These are phyloP conservation scores for Heterohyrax brucei DNA, from an alignment of 2,797 vertebrate species.

Conservation along the genomic window DNA sequence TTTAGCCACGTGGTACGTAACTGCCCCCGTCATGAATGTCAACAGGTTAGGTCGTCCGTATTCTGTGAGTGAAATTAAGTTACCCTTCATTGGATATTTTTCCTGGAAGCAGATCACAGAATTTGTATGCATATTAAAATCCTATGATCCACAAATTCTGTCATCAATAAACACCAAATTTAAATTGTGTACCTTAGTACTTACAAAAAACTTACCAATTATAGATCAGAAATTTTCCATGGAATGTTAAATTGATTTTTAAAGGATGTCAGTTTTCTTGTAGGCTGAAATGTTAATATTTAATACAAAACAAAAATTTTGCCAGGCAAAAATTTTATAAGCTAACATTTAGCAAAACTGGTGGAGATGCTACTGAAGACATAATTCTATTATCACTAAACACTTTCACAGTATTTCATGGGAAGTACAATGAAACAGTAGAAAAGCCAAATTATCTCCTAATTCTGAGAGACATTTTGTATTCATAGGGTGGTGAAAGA, in stretches of 20 bases:
- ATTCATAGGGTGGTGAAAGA: slow-evolving; percentile 73
- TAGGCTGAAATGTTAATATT: slow-evolving; percentile 55
- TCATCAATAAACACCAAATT: slow-evolving; percentile 66
- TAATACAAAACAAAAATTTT: slow-evolving; percentile 56
- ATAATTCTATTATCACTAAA: slow-evolving; percentile 55
- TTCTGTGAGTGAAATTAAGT: slow-evolving; percentile 51
- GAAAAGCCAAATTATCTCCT: slow-evolving; percentile 68
- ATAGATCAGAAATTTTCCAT: slow-evolving; percentile 59
- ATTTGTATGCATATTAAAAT: slow-evolving; percentile 72
- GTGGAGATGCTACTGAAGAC: slow-evolving; percentile 58
- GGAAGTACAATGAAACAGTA: slow-evolving; percentile 70
- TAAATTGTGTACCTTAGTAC: slow-evolving; percentile 52
- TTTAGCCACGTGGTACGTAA: slow-evolving; percentile 7
- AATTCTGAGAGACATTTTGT: slow-evolving; percentile 85
- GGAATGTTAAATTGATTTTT: slow-evolving; percentile 69
- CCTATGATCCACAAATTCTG: slow-evolving; percentile 61
- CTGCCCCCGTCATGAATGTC: slow-evolving; percentile 3
- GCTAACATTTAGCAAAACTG: background rate
- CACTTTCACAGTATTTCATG: slow-evolving; percentile 64
- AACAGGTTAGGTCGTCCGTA: background rate
- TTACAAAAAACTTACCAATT: slow-evolving; percentile 62
- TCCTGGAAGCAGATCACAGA: slow-evolving; percentile 63
- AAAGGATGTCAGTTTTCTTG: slow-evolving; percentile 47
- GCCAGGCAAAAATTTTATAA: slow-evolving; percentile 29
- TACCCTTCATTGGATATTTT: slow-evolving; percentile 23